Conservation (phyloP, 2,113 vertebrate genomes). For the Arvicanthis niloticus region DNA sequence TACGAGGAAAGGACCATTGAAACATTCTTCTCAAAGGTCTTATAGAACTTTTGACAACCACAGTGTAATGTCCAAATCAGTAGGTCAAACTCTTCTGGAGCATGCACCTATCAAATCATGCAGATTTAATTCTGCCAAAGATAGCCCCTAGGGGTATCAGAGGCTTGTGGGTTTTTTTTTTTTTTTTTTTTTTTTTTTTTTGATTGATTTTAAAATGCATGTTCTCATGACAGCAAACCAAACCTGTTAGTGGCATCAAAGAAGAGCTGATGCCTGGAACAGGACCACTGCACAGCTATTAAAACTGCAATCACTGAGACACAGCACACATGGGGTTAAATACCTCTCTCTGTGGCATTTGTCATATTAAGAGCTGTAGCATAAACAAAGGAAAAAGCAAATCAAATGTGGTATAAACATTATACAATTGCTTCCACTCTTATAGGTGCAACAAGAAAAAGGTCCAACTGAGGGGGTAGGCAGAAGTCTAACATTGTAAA, state of each 20-base stretch:
- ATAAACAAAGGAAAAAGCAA: constrained; percentile 75
- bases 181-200: constrained; percentile 18
- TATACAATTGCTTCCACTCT: constrained; percentile 12
- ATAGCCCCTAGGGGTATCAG: background rate
- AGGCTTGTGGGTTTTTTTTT: background rate
- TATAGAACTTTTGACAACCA: background rate
- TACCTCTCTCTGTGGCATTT: constrained; percentile 81
- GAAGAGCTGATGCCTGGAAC: constrained; percentile 62
- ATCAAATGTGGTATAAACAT: constrained; percentile 53
- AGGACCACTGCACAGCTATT: constrained; percentile 73
- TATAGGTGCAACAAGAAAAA: constrained; percentile 44
- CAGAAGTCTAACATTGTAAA: constrained; percentile 2
- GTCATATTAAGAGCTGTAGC: constrained; percentile 81
- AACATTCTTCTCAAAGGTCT: background rate
- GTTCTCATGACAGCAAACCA: constrained; percentile 57
- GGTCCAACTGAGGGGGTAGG: background rate
- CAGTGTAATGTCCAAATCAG: background rate
- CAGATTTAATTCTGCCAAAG: constrained; percentile 61
- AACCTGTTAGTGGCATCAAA: constrained; percentile 77
- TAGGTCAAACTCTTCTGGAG: constrained; percentile 26
- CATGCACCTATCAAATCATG: constrained; percentile 77
- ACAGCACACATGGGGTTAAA: constrained; percentile 78
- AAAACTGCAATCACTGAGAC: constrained; percentile 67
- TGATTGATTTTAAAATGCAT: constrained; percentile 57
- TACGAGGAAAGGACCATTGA: background rate